Evolutionary conservation across 1,140 invertebrate genomes (phyloP), one percentile per base, ranked within the genome.

Genomic region (Trichoplusia ni): DNA sequence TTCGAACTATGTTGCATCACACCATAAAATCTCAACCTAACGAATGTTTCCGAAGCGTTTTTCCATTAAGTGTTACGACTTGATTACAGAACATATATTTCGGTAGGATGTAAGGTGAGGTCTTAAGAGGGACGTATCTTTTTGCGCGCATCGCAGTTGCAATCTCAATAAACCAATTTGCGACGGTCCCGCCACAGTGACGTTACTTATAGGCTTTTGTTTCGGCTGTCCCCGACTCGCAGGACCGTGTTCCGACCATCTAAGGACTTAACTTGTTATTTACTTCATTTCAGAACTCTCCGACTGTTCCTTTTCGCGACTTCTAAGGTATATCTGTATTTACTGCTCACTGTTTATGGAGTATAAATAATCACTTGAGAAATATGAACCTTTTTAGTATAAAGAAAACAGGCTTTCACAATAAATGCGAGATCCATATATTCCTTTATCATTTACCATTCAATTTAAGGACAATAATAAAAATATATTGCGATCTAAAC

Each of bases 121-220:
- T 67, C 19, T 31, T 58, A 78, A 79, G 75, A 58, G 74, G 79
- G 59, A 67, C 37, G 53, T 46, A 64, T 14, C 75, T 69, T 71
- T 80, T 80, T 80, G 76, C 75, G 67, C 63, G 65, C 72, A 79
- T 74, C 76, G 75, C 73, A 38, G 75, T 70, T 75, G 70, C 81
- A 84, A 84, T 84, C 79, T 82, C 81, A 84, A 84, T 86, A 86
- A 86, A 86, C 82, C 77, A 84, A 86, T 86, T 86, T 83, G 82
- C 75, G 82, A 81, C 71, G 70, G 69, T 67, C 63, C 59, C 68
- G 77, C 78, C 79, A 84, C 69, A 40, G 67, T 65, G 72, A 71
- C 67, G 67, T 61, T 86, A 77, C 73, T 80, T 86, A 82, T 77
- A 71, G 72, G 31, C 77, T 72, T 85, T 83, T 85, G 82, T 85